Conservation (phyloP, 2,113 vertebrate genomes). For the Electrona antarctica region DNA sequence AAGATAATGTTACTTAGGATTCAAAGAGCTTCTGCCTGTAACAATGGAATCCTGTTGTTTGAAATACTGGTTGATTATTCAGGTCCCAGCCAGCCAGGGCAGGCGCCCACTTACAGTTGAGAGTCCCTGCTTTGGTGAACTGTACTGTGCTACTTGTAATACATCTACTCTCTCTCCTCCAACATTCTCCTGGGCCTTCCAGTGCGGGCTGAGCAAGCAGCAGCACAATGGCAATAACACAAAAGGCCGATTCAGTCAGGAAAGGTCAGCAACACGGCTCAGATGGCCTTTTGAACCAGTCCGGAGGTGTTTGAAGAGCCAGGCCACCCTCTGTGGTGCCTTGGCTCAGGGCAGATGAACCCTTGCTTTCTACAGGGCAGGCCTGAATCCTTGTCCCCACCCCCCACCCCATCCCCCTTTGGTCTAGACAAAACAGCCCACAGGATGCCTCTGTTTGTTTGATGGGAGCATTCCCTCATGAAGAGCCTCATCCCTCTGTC, state of each 20-base stretch:
- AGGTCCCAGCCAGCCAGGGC: too few species aligned
- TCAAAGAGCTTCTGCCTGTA: too few species aligned
- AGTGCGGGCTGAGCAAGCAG: conserved; percentile 28
- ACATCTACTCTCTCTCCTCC: neutral
- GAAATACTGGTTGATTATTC: too few species aligned
- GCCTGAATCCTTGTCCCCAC: neutral
- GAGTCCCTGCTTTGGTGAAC: too few species aligned
- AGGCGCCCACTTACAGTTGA: too few species aligned
- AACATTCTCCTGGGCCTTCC: neutral
- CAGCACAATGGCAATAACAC: conserved; percentile 46
- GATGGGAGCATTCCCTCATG: conserved; percentile 39
- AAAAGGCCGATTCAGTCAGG: conserved; percentile 66
- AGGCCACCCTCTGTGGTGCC: conserved; percentile 50
- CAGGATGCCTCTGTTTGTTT: conserved; percentile 63
- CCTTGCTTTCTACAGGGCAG: neutral
- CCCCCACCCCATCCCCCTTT: conserved; percentile 5
- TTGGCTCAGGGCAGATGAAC: neutral
- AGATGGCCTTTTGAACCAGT: conserved; percentile 72
- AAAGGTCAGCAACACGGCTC: conserved; percentile 72
- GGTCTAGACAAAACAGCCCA: conserved; percentile 36
- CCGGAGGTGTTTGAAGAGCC: conserved; percentile 71
- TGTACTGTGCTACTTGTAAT: neutral
- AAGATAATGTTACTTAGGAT: too few species aligned
- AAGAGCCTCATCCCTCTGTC: conserved; percentile 20
- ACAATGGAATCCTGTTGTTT: too few species aligned